Evolutionary conservation across 2,888 invertebrate genomes (phyloP).

Genomic region (Platypus cylindrus): DNA sequence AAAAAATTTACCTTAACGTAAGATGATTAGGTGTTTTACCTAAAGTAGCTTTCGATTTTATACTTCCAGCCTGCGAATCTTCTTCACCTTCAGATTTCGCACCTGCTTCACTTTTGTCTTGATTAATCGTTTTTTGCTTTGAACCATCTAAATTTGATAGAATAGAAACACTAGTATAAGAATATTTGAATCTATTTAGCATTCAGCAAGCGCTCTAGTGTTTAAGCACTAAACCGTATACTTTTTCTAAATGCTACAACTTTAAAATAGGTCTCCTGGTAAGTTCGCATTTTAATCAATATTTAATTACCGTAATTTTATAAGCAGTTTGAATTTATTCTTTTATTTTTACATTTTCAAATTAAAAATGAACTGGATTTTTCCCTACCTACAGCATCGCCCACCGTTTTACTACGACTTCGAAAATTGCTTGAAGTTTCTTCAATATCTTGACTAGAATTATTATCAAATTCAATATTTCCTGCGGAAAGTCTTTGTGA

Average conservation of each 20-base stretch:
- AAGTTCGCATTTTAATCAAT: too few relatives aligned
- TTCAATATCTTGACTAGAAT: slow-evolving; percentile 65
- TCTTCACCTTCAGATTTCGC: slow-evolving; percentile 81
- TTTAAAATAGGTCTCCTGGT: too few relatives aligned
- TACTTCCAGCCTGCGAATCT: slow-evolving; percentile 56
- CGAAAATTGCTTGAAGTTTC: slow-evolving; percentile 51
- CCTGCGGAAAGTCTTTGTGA: slow-evolving; percentile 72
- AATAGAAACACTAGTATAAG: too few relatives aligned
- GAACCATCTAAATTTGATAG: slow-evolving; percentile 26
- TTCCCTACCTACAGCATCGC: slow-evolving; percentile 65
- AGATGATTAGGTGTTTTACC: slow-evolving; percentile 89
- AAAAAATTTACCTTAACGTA: slow-evolving; percentile 53
- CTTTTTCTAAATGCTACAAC: too few relatives aligned
- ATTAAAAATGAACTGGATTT: background rate
- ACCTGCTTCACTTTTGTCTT: slow-evolving; percentile 54
- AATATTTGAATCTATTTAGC: too few relatives aligned
- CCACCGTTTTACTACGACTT: slow-evolving; percentile 82
- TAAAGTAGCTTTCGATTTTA: slow-evolving; percentile 48
- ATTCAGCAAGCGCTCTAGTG: too few relatives aligned
- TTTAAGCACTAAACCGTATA: too few relatives aligned
- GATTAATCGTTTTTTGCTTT: slow-evolving; percentile 25
- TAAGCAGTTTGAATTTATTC: too few relatives aligned
- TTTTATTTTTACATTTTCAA: background rate
- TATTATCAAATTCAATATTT: slow-evolving; percentile 73
- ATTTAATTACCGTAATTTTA: too few relatives aligned